Base-by-base conservation (phyloP, 2,113 vertebrate genomes). In the Channa argus region DNA sequence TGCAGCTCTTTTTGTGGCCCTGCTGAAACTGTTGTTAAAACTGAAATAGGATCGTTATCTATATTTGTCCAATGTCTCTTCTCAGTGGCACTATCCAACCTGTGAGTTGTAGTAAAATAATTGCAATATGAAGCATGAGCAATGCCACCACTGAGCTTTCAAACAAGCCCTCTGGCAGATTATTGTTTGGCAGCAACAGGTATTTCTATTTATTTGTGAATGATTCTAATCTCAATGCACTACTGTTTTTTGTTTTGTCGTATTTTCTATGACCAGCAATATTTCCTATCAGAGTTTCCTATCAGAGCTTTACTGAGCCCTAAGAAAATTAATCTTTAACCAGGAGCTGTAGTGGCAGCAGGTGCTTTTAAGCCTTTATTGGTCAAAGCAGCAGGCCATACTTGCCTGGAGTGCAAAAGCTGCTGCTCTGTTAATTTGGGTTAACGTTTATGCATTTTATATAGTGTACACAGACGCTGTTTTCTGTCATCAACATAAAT, bases 291-390 rank as follows among this genome's bases (percentile, higher is more conserved):
- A 67, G 24, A 24, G 46, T 51, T 56, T 53, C 65, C 49, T 61
- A 6, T 80, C 64, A 58, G 41, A 76, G 76, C 53, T 63, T 74
- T 82, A 64, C 60, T 50, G 12, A 74, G 72, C 73, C 68, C 78
- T 49, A 80, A 82, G 82, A 85, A 91, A 77, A 55, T 94, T 93
- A 94, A 94, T 93, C 73, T 93, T 94, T 94, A 94, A 94, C 94
- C 67, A 82, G 71, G 74, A 68, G 62, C 77, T 79, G 55, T 77
- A 77, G 82, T 83, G 76, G 79, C 77, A 90, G 77, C 79, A 54
- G 47, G 77, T 75, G 83, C 88, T 89, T 93, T 92, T 86, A 91
- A 86, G 87, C 78, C 76, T 88, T 90, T 88, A 88, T 86, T 77
- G 80, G 71, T 86, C 66, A 85, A 82, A 86, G 74, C 79, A 84